Percentiles rank a stretch among this genome's conserved stretches.
Evolutionary conservation across 1,140 invertebrate genomes (phyloP).

Genomic region (Hestina assimilis): DNA sequence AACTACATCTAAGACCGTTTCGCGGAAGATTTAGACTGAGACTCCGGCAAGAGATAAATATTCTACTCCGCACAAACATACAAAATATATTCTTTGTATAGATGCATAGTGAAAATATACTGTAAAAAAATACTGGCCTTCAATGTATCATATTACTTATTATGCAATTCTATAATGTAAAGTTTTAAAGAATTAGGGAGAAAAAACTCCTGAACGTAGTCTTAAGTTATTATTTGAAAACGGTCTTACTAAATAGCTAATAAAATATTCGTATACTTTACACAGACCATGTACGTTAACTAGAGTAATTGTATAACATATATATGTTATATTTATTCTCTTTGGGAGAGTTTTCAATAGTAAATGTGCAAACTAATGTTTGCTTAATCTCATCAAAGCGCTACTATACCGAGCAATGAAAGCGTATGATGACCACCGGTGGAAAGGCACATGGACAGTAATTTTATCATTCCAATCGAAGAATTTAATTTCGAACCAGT

Average conservation of each 20-base stretch:
- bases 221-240: constrained; percentile 18
- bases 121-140: constrained; percentile 41
- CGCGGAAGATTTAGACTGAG: constrained; percentile 57
- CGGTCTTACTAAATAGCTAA: constrained; percentile 22
- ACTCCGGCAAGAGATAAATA: constrained; percentile 30
- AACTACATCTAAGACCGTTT: constrained; percentile 60
- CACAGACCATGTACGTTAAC: constrained; percentile 43
- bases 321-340: constrained; percentile 35
- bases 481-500: constrained; percentile 34
- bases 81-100: constrained; percentile 30
- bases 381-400: constrained; percentile 36
- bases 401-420: constrained; percentile 28
- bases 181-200: neutral
- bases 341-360: constrained; percentile 63
- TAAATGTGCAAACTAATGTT: constrained; percentile 47
- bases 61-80: constrained; percentile 11
- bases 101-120: constrained; percentile 32
- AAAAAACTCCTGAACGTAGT: constrained; percentile 1
- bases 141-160: constrained; percentile 27
- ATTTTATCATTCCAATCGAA: constrained; percentile 51
- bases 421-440: constrained; percentile 56
- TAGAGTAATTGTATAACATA: constrained; percentile 23
- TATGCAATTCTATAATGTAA: constrained; percentile 16
- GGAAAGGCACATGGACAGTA: constrained; percentile 68
- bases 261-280: constrained; percentile 67